Evolutionary conservation across 2,888 invertebrate species (phyloP), one percentile per base, ranked within the genome.

Genomic region (Macrophya alboannulata): DNA sequence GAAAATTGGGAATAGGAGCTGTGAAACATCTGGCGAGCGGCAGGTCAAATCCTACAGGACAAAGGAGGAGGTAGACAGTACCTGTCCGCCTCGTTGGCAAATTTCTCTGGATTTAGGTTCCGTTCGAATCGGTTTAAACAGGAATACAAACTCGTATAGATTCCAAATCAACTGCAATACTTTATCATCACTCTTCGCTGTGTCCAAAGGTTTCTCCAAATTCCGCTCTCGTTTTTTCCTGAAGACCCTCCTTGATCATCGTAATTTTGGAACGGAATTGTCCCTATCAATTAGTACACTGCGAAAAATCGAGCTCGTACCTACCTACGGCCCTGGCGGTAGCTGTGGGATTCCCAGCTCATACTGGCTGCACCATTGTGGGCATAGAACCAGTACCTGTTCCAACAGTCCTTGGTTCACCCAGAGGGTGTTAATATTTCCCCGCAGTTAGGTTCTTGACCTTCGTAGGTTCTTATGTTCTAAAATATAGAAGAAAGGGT

Each of bases 11-110:
- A 51, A 62, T 40, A 40, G 17, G 43, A 62, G 62, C 45, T 37
- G 48, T 8, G 83, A 51, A 83, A 83, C 83, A 83, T 83, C 83
- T 83, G 83, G 83, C 83, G 68, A 43, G 48, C 65, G 43, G 83
- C 48, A 71, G 83, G 83, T 68, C 65, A 48, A 68, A 83, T 68
- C 83, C 68, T 71, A 4, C 68, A 10, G 71, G 71, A 83, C 83
- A 83, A 83, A 83, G 83, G 48, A 25, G 15, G 31, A 10, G 62
- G 83, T 62, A 40, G 37, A 43, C 43, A 40, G 31, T 43, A 59
- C 81, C 45, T 81, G 65, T 81, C 25, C 81, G 21, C 25, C 12
- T 40, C 25, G 62, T 12, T 40, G 81, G 81, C 51, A 43, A 81
- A 81, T 81, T 43, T 43, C 59, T 43, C 40, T 21, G 31, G 4